Evolutionary conservation across 2,113 vertebrate species (phyloP), one percentile per base, ranked within the genome.

Genomic region (Engraulis encrasicolus): DNA sequence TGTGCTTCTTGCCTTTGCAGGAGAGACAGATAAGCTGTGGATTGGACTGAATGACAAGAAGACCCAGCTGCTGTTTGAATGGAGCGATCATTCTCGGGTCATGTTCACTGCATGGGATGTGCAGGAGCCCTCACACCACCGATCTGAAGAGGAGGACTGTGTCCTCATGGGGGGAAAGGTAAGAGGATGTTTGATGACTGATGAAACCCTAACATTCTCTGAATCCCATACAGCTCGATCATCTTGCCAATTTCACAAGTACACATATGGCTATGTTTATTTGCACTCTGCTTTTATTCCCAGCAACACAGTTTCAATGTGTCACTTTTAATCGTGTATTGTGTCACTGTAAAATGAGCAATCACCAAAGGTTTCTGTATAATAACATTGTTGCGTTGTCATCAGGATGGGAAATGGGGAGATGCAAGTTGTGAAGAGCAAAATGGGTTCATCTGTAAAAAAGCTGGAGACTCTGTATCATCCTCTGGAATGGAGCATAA

Each of bases 371-470:
- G 19, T 58, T n/a, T 58, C 0, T 66, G 58, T 3, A 66, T 23
- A 66, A 1, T 58, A n/a, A 31, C 14, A 0, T 78, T 82, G 11
- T 84, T n/a, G n/a, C n/a, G 6, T 19, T 81, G 19, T 18, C 38
- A 50, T 36, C 88, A 98, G 97, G 95, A 96, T 80, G 97, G 97
- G n/a, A 95, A 96, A 88, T 99, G 98, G 98, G 96, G 95, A 14
- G 97, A 99, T 84, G 84, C 90, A 19, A 86, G 86, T 7, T 99
- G 98, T 85, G 95, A 96, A 78, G 92, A 93, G 40, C 92, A 93
- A 82, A 92, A 94, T 61, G 95, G 94, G 45, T 99, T 93, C 82
- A 93, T 99, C 84, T 99, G 98, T 89, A 98, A 93, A 84, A 96
- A 95, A 85, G 94, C 96, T 18, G 58, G 58, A 31, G 78, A 91